These are phyloP conservation scores for Anolis sagrei DNA, from an alignment of 2,113 vertebrate species.

Conservation along the genomic window DNA sequence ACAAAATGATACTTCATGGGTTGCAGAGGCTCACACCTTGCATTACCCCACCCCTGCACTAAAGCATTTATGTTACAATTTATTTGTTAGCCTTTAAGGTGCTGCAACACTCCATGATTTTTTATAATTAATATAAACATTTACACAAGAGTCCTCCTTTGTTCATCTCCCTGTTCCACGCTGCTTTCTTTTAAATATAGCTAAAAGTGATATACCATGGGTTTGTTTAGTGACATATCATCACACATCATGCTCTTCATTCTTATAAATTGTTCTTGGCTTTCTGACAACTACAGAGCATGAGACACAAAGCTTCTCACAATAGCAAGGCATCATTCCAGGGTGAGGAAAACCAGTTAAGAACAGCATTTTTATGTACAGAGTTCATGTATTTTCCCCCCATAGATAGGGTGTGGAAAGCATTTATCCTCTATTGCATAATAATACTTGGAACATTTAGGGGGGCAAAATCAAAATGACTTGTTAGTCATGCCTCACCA, in stretches of 20 bases:
- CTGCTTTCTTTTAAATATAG: neutral
- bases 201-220: too few species aligned
- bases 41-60: too few species aligned
- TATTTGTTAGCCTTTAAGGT: neutral
- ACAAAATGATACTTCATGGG: too few species aligned
- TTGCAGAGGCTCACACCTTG: too few species aligned
- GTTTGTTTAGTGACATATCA: neutral
- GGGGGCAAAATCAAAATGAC: slow-evolving; percentile 1
- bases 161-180: neutral
- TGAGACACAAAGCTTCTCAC: neutral
- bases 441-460: neutral
- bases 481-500: neutral
- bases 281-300: neutral
- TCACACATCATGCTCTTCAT: neutral
- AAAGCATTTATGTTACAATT: neutral
- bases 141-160: neutral
- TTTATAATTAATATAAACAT: neutral
- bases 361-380: neutral
- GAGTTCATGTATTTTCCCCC: neutral
- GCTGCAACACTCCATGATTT: neutral
- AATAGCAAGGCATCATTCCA: slow-evolving; percentile 6
- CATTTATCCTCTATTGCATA: neutral
- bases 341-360: neutral
- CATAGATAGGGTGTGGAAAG: slow-evolving; percentile 1
- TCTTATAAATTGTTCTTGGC: neutral